Conservation (phyloP, 2,113 vertebrate genomes). For the Strix uralensis region DNA sequence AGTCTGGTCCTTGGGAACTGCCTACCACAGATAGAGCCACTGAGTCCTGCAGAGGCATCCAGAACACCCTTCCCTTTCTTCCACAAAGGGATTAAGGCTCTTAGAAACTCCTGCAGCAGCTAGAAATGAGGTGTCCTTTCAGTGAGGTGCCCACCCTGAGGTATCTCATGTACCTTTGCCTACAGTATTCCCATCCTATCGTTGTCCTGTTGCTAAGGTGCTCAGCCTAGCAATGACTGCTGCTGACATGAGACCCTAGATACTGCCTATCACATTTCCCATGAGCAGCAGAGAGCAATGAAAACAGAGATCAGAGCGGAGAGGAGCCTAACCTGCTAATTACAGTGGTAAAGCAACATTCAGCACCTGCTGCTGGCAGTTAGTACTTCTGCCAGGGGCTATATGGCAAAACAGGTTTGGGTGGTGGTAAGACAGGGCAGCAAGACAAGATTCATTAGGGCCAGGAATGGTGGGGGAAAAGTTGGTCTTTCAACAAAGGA, state of each 20-base stretch:
- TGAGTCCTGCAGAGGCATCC: neutral
- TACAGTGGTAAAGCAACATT: neutral
- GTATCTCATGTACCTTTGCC: neutral
- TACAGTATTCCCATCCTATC: neutral
- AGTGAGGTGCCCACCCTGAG: neutral
- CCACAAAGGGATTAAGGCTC: neutral
- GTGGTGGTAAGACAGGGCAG: neutral
- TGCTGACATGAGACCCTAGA: constrained; percentile 25
- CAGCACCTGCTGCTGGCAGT: constrained; percentile 27
- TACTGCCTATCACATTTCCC: constrained; percentile 42
- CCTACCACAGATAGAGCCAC: neutral
- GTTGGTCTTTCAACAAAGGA: neutral
- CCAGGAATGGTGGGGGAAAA: neutral
- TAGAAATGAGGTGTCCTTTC: neutral
- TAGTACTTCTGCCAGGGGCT: neutral
- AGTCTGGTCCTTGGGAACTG: neutral
- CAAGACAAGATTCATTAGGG: neutral
- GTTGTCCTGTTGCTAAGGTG: constrained; percentile 26
- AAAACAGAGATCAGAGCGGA: constrained; percentile 48
- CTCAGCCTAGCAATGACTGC: neutral
- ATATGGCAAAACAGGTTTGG: neutral
- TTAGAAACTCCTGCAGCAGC: neutral
- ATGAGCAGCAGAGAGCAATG: constrained; percentile 6
- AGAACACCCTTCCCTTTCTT: neutral
- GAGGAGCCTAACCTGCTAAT: constrained; percentile 33